A percentile compares a stretch with the other conserved stretches of the same genome.
phyloP scores from a whole-genome alignment of 2,113 vertebrate species.

The Halichoeres trimaculatus region DNA sequence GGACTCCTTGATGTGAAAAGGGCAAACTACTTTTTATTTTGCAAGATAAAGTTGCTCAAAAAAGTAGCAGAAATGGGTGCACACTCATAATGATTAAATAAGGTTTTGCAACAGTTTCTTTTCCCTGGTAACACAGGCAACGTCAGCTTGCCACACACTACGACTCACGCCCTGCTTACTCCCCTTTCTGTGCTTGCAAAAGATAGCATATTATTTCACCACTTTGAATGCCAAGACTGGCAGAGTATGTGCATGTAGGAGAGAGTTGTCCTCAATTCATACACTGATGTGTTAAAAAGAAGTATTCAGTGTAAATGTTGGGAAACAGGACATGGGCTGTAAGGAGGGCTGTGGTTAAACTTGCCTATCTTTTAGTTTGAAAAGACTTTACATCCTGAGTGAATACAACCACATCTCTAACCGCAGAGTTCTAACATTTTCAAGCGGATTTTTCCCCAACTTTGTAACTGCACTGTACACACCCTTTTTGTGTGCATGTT shows the following conservation, averaged over 20 bases:
- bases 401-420: constrained; percentile 5
- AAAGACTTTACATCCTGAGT: constrained; percentile 52
- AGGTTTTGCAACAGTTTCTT: constrained; percentile 51
- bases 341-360: constrained; percentile 24
- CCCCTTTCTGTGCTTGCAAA: constrained; percentile 54
- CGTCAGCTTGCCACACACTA: constrained; percentile 59
- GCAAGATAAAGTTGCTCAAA: neutral
- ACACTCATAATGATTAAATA: constrained; percentile 43
- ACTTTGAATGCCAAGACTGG: constrained; percentile 5
- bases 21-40: neutral
- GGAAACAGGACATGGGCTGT: constrained; percentile 23
- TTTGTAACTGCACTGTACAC: neutral
- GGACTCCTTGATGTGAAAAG: no score
- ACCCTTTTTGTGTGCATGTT: constrained; percentile 11
- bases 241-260: neutral
- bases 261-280: constrained; percentile 4
- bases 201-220: constrained; percentile 37
- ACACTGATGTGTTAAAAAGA: neutral
- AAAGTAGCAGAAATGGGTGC: constrained; percentile 16
- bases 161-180: constrained; percentile 7
- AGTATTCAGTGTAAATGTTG: constrained; percentile 16
- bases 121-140: constrained; percentile 36
- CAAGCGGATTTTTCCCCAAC: neutral
- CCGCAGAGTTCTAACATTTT: constrained; percentile 6
- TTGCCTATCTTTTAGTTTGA: constrained; percentile 9